Evolutionary conservation across 2,113 vertebrate genomes (phyloP).

Genomic region (Lamprotornis superbus): DNA sequence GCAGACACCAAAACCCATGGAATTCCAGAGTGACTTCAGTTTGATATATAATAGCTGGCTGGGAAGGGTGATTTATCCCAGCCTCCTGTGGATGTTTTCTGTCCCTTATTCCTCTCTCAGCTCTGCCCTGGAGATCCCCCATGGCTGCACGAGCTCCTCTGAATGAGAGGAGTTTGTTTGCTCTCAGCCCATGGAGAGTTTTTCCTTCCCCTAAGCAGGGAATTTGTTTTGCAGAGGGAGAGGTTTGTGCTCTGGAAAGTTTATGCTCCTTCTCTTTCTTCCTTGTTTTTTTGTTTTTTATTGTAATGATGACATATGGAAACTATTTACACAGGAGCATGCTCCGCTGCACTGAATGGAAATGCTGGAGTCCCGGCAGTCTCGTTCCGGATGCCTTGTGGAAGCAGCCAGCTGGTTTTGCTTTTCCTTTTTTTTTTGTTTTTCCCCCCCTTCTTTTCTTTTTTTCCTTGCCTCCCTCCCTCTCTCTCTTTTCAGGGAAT

Average conservation of each 20-base stretch:
- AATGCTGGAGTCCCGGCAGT: slow-evolving; percentile 69
- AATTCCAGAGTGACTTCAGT: not conserved
- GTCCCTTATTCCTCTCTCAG: not conserved
- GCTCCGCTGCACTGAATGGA: slow-evolving; percentile 70
- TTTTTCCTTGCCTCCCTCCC: not conserved
- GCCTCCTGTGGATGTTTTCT: not conserved
- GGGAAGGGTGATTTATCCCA: not conserved
- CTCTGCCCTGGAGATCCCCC: not conserved
- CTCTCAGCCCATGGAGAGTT: not conserved
- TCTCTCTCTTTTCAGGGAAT: slow-evolving; percentile 35
- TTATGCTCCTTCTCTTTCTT: not conserved
- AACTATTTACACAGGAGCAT: slow-evolving; percentile 69
- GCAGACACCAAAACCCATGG: not conserved
- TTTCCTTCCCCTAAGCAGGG: not conserved
- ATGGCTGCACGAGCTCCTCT: not conserved
- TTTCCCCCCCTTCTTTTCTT: rapidly evolving
- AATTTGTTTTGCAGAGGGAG: slow-evolving; percentile 31
- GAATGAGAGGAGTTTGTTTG: not conserved
- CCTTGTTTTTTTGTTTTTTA: slow-evolving; percentile 20
- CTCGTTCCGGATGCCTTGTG: slow-evolving; percentile 67
- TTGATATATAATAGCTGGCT: not conserved
- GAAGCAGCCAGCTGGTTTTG: slow-evolving; percentile 75
- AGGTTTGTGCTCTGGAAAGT: slow-evolving; percentile 2
- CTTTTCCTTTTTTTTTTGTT: slow-evolving; percentile 29
- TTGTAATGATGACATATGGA: slow-evolving; percentile 75